A percentile compares a stretch with the other conserved stretches of the same genome.
Conservation (phyloP, 2,797 vertebrate genomes). For the Sebastes matsubarae region DNA sequence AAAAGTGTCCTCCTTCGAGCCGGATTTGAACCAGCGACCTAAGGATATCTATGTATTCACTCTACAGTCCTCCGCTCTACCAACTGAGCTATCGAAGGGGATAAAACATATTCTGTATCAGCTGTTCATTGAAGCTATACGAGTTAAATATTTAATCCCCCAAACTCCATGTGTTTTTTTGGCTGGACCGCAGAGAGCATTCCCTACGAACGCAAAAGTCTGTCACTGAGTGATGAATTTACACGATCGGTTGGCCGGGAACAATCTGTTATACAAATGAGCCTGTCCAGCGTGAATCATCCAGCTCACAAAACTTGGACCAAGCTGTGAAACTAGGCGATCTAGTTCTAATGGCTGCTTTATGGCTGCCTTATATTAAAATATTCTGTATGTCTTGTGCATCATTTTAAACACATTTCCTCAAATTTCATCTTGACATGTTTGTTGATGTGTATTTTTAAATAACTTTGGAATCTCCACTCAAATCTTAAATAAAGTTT, state of each 20-base stretch:
- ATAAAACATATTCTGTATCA: neutral
- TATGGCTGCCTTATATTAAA: no score
- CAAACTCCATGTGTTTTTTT: neutral
- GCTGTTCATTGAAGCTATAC: neutral
- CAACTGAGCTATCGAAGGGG: slow-evolving; percentile 66
- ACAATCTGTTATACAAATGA: no score
- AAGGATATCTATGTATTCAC: neutral
- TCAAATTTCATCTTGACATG: neutral
- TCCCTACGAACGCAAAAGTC: no score
- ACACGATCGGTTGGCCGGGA: no score
- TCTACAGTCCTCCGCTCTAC: slow-evolving; percentile 69
- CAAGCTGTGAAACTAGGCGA: no score
- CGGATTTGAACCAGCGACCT: slow-evolving; percentile 70
- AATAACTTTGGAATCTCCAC: neutral
- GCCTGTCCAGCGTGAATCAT: accelerated
- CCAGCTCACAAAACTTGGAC: no score
- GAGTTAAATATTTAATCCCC: neutral
- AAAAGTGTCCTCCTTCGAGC: slow-evolving; percentile 34
- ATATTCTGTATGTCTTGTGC: neutral
- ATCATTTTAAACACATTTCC: neutral
- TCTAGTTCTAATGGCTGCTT: no score
- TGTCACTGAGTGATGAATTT: no score
- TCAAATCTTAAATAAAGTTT: accelerated
- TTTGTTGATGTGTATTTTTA: no score
- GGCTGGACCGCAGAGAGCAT: no score